These are phyloP conservation scores for Danio aesculapii DNA, from an alignment of 2,797 vertebrate species.

Conservation along the genomic window DNA sequence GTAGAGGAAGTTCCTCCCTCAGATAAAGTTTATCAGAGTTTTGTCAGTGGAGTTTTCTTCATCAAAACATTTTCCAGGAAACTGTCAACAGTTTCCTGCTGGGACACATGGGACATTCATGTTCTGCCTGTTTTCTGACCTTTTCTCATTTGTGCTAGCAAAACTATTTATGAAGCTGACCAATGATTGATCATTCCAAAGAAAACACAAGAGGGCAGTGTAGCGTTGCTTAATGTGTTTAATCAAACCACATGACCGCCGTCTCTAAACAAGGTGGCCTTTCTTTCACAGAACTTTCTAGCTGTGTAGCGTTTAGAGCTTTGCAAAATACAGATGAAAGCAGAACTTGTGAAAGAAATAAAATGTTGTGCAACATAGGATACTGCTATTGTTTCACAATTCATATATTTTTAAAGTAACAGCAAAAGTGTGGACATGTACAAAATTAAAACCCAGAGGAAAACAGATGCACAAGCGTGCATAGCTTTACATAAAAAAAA, in stretches of 20 bases:
- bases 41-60: conserved; percentile 57
- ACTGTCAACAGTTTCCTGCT: conserved; percentile 23
- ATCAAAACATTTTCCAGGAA: conserved; percentile 60
- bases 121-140: background rate
- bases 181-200: background rate
- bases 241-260: background rate
- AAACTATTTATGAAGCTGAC: background rate
- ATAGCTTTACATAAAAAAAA: too few species aligned
- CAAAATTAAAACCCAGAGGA: too few species aligned
- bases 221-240: background rate
- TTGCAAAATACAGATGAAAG: background rate
- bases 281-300: background rate
- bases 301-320: background rate
- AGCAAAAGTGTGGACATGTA: background rate
- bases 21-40: conserved; percentile 39
- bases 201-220: conserved; percentile 25
- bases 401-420: background rate
- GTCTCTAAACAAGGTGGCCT: background rate
- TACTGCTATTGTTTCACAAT: background rate
- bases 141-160: background rate
- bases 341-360: background rate
- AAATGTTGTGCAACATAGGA: background rate
- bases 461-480: too few species aligned
- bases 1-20: conserved; percentile 1
- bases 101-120: background rate